phyloP scores from a whole-genome alignment of 2,888 invertebrate genomes.

The Gibbula magus region DNA sequence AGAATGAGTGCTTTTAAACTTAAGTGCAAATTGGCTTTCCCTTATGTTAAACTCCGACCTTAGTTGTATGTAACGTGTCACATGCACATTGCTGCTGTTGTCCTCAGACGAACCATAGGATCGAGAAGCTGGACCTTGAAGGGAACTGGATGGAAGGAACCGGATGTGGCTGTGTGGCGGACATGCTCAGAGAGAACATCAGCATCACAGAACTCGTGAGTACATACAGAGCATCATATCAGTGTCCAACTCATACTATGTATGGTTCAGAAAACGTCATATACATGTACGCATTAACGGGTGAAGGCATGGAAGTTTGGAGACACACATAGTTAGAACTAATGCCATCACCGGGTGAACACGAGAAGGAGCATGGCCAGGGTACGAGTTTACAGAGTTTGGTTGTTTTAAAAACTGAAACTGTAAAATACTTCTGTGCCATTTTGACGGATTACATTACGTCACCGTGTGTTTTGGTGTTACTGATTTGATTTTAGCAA shows the following conservation, averaged over 20 bases:
- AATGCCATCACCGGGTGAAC: no score
- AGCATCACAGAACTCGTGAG: slow-evolving; percentile 65
- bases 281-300: no score
- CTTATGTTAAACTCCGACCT: neutral
- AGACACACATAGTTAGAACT: no score
- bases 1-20: no score
- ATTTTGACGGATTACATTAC: no score
- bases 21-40: neutral
- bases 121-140: slow-evolving; percentile 60
- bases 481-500: no score
- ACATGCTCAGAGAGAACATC: slow-evolving; percentile 61
- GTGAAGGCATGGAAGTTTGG: no score
- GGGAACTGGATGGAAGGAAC: slow-evolving; percentile 62
- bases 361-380: neutral
- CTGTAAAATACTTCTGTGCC: no score
- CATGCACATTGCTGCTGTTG: neutral
- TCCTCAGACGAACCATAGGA: slow-evolving; percentile 61
- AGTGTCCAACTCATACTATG: neutral
- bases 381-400: neutral
- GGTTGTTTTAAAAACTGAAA: neutral
- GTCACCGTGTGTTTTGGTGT: no score
- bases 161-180: slow-evolving; percentile 58
- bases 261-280: neutral
- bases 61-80: neutral
- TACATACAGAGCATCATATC: neutral